Evolutionary conservation across 2,113 vertebrate genomes (phyloP).

Genomic region (Benitochromis conjunctus): DNA sequence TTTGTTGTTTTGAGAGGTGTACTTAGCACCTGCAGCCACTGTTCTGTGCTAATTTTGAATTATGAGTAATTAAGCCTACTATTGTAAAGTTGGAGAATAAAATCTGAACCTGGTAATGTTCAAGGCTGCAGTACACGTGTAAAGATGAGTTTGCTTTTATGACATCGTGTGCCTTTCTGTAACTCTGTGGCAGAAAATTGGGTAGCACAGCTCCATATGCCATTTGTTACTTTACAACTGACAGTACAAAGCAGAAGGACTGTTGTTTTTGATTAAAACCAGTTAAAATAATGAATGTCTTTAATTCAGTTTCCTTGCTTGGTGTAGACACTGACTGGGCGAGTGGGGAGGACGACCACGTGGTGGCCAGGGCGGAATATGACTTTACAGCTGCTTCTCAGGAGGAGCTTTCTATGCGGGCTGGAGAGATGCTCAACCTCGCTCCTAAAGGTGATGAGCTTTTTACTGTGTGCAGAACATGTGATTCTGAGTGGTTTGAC

Average conservation of each 20-base stretch:
- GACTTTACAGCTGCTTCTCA: slow-evolving; percentile 89
- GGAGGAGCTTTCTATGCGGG: slow-evolving; percentile 90
- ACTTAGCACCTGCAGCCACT: not conserved
- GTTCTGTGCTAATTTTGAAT: not conserved
- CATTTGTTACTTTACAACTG: not conserved
- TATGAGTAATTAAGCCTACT: not conserved
- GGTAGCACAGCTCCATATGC: not conserved
- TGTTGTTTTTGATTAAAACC: not conserved
- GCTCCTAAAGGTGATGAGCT: slow-evolving; percentile 87
- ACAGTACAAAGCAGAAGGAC: not conserved
- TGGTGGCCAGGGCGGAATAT: slow-evolving; percentile 92
- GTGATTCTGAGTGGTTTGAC: not conserved
- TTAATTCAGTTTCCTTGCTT: slow-evolving; percentile 3
- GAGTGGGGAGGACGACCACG: slow-evolving; percentile 90
- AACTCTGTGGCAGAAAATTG: not conserved
- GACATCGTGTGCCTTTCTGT: not conserved
- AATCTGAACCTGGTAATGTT: not conserved
- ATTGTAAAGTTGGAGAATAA: not conserved
- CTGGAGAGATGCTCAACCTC: slow-evolving; percentile 91
- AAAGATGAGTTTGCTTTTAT: not conserved
- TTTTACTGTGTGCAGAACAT: too few species aligned
- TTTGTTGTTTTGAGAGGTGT: not conserved
- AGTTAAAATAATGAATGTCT: not conserved
- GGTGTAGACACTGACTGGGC: slow-evolving; percentile 82
- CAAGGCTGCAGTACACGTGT: not conserved